Evolutionary conservation across 2,797 vertebrate species (phyloP).

Genomic region (Poecilia picta): DNA sequence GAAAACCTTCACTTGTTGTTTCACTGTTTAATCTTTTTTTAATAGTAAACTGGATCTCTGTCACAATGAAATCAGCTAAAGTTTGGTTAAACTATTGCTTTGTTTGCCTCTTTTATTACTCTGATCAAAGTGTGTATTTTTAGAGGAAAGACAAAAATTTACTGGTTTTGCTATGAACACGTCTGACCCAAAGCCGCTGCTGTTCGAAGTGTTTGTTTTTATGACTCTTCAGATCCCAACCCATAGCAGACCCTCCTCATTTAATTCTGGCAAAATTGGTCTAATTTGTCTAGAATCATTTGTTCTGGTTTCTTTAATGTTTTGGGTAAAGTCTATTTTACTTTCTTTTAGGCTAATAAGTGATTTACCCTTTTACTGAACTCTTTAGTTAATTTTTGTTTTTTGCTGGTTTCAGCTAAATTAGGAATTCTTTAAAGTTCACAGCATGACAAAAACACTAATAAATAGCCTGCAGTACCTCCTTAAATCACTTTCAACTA

Average conservation of each 20-base stretch:
- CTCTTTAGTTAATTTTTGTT: neutral
- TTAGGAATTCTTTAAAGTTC: neutral
- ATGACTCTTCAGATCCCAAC: neutral
- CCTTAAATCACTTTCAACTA: neutral
- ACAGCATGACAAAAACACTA: neutral
- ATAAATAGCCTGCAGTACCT: neutral
- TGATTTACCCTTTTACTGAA: neutral
- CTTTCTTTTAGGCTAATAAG: neutral
- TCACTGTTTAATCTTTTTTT: neutral
- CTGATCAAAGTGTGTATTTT: neutral
- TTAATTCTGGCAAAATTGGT: neutral
- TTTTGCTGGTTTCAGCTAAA: neutral
- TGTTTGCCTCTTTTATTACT: neutral
- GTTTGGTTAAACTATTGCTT: neutral
- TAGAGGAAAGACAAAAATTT: neutral
- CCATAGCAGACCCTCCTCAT: neutral
- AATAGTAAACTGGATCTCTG: neutral
- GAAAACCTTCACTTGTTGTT: neutral
- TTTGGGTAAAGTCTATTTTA: neutral
- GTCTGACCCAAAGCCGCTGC: neutral
- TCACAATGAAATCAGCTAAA: neutral
- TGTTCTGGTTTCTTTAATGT: neutral
- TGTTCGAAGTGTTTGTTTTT: neutral
- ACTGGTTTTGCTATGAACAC: neutral
- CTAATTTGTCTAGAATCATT: neutral